Evolutionary conservation across 2,113 vertebrate species (phyloP).

Genomic region (Amphiprion percula): DNA sequence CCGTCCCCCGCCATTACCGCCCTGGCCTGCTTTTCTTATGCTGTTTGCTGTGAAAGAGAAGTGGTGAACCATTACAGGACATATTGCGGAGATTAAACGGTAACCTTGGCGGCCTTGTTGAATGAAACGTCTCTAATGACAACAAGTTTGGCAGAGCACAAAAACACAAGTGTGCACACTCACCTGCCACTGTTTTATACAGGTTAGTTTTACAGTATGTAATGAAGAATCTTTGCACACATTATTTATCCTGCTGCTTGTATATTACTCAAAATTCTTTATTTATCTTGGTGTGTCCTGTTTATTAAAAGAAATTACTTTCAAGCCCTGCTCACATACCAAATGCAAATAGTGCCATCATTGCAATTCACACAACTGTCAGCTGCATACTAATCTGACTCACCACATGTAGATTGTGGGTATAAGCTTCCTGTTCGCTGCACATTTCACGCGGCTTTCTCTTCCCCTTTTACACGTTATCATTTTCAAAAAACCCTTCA

Average conservation of each 20-base stretch:
- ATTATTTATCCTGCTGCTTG: not conserved
- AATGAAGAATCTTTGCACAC: not conserved
- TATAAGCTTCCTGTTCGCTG: no score
- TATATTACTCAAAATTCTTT: not conserved
- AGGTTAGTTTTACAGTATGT: not conserved
- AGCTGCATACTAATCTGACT: no score
- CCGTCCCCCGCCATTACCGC: conserved; percentile 51
- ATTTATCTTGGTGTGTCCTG: no score
- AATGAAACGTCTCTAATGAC: conserved; percentile 27
- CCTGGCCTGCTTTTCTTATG: conserved; percentile 55
- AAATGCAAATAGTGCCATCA: no score
- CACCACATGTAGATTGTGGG: no score
- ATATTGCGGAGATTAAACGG: conserved; percentile 58
- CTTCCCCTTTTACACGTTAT: no score
- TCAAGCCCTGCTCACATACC: no score
- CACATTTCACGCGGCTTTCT: no score
- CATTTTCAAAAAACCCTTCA: no score
- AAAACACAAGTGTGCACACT: not conserved
- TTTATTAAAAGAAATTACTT: no score
- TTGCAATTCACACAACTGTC: no score
- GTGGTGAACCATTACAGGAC: conserved; percentile 55
- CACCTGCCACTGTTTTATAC: not conserved
- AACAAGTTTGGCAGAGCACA: not conserved
- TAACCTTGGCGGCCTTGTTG: conserved; percentile 31
- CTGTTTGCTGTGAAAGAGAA: conserved; percentile 55